Evolutionary conservation across 1,140 invertebrate species (phyloP).

Genomic region (Globodera rostochiensis): DNA sequence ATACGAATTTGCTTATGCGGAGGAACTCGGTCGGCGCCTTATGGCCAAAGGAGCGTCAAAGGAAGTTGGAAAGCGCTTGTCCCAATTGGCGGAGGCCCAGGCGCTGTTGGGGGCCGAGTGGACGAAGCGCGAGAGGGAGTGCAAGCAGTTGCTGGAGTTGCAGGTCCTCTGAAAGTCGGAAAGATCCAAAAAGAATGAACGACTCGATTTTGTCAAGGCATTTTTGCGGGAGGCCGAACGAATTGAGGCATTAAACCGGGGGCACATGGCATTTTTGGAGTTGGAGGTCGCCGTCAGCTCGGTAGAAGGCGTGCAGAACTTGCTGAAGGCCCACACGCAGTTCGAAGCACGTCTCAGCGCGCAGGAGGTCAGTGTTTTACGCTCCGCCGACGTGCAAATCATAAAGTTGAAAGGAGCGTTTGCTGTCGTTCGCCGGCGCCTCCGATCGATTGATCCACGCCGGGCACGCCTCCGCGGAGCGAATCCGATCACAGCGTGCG

Average conservation of each 20-base stretch:
- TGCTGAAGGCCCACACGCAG: constrained; percentile 89
- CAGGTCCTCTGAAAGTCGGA: constrained; percentile 59
- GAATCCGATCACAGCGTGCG: constrained; percentile 71
- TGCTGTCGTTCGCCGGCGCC: constrained; percentile 75
- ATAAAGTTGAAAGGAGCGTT: neutral
- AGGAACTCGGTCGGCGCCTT: constrained; percentile 68
- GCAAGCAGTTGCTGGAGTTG: constrained; percentile 82
- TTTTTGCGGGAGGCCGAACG: constrained; percentile 95
- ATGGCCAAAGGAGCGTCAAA: constrained; percentile 64
- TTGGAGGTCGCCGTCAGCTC: constrained; percentile 75
- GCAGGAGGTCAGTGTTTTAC: constrained; percentile 77
- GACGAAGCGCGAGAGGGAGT: constrained; percentile 79
- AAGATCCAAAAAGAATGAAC: neutral
- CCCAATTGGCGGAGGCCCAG: constrained; percentile 47
- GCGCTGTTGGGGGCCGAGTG: constrained; percentile 71
- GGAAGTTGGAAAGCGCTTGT: constrained; percentile 65
- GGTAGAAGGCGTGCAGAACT: constrained; percentile 88
- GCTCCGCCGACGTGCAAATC: neutral
- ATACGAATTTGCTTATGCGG: constrained; percentile 76
- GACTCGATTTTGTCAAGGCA: constrained; percentile 65
- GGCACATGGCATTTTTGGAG: constrained; percentile 89
- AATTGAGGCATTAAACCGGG: constrained; percentile 89
- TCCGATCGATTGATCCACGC: constrained; percentile 81
- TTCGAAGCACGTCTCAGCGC: constrained; percentile 88
- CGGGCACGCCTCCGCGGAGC: constrained; percentile 76